phyloP scores from a whole-genome alignment of 2,888 invertebrate species.

The Synanthedon tipuliformis region DNA sequence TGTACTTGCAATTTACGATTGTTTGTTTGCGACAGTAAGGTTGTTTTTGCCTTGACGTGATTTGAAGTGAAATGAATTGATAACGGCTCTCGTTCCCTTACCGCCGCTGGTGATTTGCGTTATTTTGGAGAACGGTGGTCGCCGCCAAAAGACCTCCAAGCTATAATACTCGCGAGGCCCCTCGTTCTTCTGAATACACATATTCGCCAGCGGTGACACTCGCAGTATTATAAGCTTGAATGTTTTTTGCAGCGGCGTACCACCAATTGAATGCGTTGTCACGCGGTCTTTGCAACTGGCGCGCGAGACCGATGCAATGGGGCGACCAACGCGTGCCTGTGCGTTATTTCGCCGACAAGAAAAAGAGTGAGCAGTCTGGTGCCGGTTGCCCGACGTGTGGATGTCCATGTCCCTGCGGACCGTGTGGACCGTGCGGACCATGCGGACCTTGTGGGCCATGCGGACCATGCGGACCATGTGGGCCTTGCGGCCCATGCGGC shows the following conservation, averaged over 20 bases:
- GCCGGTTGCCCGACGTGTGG: conserved; percentile 17
- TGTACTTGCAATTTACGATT: too few species aligned
- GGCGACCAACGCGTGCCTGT: conserved; percentile 26
- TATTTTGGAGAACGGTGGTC: conserved; percentile 59
- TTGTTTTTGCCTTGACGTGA: too few species aligned
- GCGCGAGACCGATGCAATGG: conserved; percentile 8
- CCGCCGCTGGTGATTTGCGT: conserved; percentile 34
- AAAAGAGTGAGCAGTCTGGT: conserved; percentile 20
- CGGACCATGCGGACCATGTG: conserved; percentile 18
- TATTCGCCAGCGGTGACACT: conserved; percentile 30
- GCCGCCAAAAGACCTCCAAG: conserved; percentile 41
- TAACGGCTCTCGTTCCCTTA: background rate
- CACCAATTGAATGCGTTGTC: conserved; percentile 10
- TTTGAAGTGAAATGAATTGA: background rate
- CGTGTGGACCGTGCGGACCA: conserved; percentile 16
- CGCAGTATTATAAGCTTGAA: conserved; percentile 55
- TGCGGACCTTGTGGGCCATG: conserved; percentile 19
- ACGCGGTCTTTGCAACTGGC: conserved; percentile 15
- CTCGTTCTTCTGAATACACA: conserved; percentile 53
- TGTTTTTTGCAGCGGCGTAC: conserved; percentile 47
- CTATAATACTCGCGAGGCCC: conserved; percentile 53
- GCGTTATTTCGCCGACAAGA: conserved; percentile 27
- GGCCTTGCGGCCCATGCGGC: conserved; percentile 18
- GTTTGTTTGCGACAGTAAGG: too few species aligned
- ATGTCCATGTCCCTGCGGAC: conserved; percentile 18